Evolutionary conservation across 2,888 invertebrate genomes (phyloP), one percentile per base, ranked within the genome.

Genomic region (Campoletis raptor): DNA sequence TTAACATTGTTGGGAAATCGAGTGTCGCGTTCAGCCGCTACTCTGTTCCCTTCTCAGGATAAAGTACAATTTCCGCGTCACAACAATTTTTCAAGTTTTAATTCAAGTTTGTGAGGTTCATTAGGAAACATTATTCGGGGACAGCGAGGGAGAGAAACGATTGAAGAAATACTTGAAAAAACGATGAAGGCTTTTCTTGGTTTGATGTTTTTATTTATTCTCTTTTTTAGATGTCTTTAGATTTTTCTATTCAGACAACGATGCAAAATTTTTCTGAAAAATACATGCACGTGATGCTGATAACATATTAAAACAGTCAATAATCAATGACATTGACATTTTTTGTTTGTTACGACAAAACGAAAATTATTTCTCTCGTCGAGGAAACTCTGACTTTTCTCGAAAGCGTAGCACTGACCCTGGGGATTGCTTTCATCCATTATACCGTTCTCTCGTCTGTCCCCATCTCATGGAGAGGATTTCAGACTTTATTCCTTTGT

Each of bases 101-200:
- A 93, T 94, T 93, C 92, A 93, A 94, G 92, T 93, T 92, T 89
- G 90, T 89, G 91, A 72, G 92, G 90, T 91, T 92, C 92, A 92
- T 92, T 92, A 92, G 90, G 88, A 87, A 45, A 90, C 90, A 90
- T 92, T 91, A 92, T 90, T 81, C 76, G 70, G 21, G 52, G 61
- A 80, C 15, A 64, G 12, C n/a, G 52, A 52, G 40, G 52, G 48
- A 74, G 72, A 48, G 67, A 76, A 78, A 69, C 6, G 66, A 79
- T 45, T 12, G 67, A 54, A 54, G 21, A 73, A 73, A 61, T 61
- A 61, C 61, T 61, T 30, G 45, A 70, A 45, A 57, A 40, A 21
- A 70, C 37, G 21, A 40, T 21, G 21, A n/a, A 76, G 45, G 37
- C 69, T 57, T 48, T 57, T 40, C 61, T 81, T n/a, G 10, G 21